Percentiles rank a stretch among this genome's conserved stretches.
phyloP scores from a whole-genome alignment of 1,140 invertebrate species.

The Drosophila funebris region DNA sequence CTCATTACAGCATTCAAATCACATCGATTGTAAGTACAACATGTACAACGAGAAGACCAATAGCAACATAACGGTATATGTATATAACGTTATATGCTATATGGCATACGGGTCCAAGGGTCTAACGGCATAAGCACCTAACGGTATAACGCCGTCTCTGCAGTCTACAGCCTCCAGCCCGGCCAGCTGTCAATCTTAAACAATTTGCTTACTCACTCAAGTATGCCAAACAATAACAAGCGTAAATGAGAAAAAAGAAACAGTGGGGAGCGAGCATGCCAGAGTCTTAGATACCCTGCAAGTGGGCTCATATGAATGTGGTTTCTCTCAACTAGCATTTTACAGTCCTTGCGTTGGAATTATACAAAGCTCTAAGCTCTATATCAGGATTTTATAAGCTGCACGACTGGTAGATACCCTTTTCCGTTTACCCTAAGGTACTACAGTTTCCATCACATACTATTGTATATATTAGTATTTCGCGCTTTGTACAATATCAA shows the following conservation, averaged over 20 bases:
- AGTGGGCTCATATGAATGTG: neutral
- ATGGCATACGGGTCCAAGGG: neutral
- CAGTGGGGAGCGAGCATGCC: neutral
- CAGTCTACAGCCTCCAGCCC: neutral
- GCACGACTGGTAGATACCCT: too few species aligned
- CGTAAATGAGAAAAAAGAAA: constrained; percentile 38
- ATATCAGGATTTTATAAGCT: too few species aligned
- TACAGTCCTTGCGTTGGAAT: too few species aligned
- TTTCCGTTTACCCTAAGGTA: too few species aligned
- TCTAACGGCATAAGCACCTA: too few species aligned
- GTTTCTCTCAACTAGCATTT: too few species aligned
- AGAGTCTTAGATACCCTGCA: neutral
- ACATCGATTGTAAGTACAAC: constrained; percentile 40
- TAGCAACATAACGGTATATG: neutral
- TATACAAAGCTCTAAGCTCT: too few species aligned
- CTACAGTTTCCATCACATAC: too few species aligned
- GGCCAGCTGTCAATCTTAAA: constrained; percentile 63
- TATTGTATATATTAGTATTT: too few species aligned
- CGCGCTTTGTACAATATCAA: too few species aligned
- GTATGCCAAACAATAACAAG: constrained; percentile 60
- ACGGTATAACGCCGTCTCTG: constrained; percentile 6
- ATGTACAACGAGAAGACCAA: neutral
- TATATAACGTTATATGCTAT: neutral
- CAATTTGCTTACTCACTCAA: constrained; percentile 72
- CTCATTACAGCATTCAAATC: constrained; percentile 68